Evolutionary conservation across 2,888 invertebrate genomes (phyloP).

Genomic region (Laothoe populi): DNA sequence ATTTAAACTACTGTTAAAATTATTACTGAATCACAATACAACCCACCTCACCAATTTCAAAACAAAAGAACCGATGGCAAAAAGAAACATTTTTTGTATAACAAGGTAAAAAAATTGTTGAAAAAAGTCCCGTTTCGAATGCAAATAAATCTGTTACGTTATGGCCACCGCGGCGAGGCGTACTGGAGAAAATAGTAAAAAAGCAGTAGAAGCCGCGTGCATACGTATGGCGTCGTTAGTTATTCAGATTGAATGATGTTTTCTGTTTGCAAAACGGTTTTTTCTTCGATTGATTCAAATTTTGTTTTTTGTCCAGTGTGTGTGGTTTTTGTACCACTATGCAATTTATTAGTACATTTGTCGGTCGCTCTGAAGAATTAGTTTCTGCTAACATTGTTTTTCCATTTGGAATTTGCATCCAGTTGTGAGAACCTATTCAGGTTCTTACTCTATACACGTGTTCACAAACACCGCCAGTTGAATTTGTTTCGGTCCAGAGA

Average conservation of each 20-base stretch:
- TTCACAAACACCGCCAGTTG: slow-evolving; percentile 29
- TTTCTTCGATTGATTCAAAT: slow-evolving; percentile 38
- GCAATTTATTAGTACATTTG: slow-evolving; percentile 71
- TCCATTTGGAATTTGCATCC: slow-evolving; percentile 3
- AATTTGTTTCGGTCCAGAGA: too few species aligned
- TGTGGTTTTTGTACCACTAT: slow-evolving; percentile 66
- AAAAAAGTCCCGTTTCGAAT: slow-evolving; percentile 69
- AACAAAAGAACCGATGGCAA: slow-evolving; percentile 62
- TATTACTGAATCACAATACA: slow-evolving; percentile 31
- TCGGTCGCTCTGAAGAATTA: slow-evolving; percentile 47
- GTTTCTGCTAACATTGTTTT: neutral
- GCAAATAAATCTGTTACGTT: slow-evolving; percentile 76
- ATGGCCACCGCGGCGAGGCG: slow-evolving; percentile 68
- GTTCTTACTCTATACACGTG: slow-evolving; percentile 29
- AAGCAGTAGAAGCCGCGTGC: slow-evolving; percentile 67
- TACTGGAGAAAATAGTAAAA: slow-evolving; percentile 49
- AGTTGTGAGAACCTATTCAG: slow-evolving; percentile 23
- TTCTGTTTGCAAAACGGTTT: slow-evolving; percentile 47
- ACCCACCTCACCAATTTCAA: slow-evolving; percentile 54
- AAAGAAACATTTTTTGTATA: slow-evolving; percentile 68
- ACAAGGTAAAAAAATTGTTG: slow-evolving; percentile 66
- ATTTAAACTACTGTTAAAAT: slow-evolving; percentile 11
- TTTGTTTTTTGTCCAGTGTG: slow-evolving; percentile 68
- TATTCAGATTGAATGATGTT: slow-evolving; percentile 72
- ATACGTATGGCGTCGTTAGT: slow-evolving; percentile 79